phyloP scores from a whole-genome alignment of 2,797 vertebrate genomes.

The Mormyrops attenuatus region DNA sequence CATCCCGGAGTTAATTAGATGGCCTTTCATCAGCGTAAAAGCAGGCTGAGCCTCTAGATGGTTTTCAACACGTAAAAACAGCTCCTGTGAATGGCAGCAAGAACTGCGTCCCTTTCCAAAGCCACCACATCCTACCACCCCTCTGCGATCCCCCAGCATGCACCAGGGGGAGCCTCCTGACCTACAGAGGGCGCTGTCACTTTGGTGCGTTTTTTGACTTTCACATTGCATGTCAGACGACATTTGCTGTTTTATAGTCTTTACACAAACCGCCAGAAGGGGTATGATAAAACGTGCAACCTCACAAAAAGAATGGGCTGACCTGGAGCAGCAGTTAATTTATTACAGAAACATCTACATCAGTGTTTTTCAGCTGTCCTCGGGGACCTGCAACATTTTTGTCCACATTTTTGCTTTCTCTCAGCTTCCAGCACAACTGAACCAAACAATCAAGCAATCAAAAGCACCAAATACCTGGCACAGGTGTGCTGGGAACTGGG shows the following conservation, averaged over 20 bases:
- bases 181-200: neutral
- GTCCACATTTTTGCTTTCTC: neutral
- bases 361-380: neutral
- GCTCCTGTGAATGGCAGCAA: neutral
- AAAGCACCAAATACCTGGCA: neutral
- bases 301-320: neutral
- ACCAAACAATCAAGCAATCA: neutral
- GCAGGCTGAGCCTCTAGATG: neutral
- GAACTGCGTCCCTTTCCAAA: neutral
- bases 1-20: neutral
- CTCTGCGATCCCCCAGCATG: neutral
- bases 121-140: too few species aligned
- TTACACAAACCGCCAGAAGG: neutral
- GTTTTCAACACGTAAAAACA: neutral
- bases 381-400: neutral
- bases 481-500: neutral
- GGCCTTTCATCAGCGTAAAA: conserved; percentile 4
- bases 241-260: neutral
- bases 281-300: neutral
- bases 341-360: neutral
- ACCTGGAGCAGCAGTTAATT: neutral
- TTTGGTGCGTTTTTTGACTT: neutral
- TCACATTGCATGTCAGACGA: neutral
- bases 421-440: neutral
- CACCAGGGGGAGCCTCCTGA: neutral